A percentile compares a stretch with the other conserved stretches of the same genome.
Conservation (phyloP, 1,140 invertebrate species). For the Drosophila repleta region DNA sequence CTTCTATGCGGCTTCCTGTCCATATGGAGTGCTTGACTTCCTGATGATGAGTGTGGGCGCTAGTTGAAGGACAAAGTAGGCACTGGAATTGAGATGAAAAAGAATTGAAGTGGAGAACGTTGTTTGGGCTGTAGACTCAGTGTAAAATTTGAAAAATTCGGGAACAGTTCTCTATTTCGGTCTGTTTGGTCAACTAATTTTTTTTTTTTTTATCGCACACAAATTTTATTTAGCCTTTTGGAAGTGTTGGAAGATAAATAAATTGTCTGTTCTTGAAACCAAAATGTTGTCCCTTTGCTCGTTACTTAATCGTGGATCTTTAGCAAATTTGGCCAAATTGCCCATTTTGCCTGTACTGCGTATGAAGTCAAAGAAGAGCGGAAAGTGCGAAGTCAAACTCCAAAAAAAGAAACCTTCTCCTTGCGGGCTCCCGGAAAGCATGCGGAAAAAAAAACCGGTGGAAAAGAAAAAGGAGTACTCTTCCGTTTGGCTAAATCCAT, state of each 20-base stretch:
- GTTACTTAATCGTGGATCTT: background rate
- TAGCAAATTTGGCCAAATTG: background rate
- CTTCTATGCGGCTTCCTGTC: conserved; percentile 53
- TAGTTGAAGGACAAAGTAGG: conserved; percentile 26
- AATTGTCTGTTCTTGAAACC: background rate
- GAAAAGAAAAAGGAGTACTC: conserved; percentile 15
- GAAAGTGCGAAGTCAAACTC: background rate
- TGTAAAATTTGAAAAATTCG: background rate
- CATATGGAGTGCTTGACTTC: conserved; percentile 58
- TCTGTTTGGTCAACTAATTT: conserved; percentile 1
- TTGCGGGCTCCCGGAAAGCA: conserved; percentile 48
- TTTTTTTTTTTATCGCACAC: background rate
- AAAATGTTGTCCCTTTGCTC: conserved; percentile 13
- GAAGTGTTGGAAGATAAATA: background rate
- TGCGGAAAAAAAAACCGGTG: background rate
- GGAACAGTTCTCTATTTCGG: background rate
- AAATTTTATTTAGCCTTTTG: conserved; percentile 26
- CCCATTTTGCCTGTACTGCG: background rate
- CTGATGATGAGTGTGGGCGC: conserved; percentile 27
- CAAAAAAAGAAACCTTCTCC: conserved; percentile 8
- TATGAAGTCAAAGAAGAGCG: conserved; percentile 16
- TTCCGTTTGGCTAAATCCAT: conserved; percentile 68
- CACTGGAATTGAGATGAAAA: background rate
- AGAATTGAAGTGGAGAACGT: too few relatives aligned
- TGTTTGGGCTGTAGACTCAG: background rate